Evolutionary conservation across 2,888 invertebrate species (phyloP), one percentile per base, ranked within the genome.

Genomic region (Notodonta dromedarius): DNA sequence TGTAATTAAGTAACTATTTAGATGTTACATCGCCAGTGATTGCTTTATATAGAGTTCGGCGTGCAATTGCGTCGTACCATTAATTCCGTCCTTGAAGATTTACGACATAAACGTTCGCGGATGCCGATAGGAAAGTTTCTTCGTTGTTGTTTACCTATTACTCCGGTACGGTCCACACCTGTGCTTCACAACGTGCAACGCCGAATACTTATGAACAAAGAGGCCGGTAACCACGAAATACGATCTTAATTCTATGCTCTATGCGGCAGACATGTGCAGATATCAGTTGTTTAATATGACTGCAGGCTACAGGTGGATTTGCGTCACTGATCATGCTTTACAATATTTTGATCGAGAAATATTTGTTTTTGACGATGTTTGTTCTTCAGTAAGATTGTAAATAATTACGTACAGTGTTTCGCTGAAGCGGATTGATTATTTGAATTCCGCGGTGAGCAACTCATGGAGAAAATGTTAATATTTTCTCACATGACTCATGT

Each of bases 101-200:
- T 65, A 68, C 40, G 54, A 42, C 51, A 50, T 16, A 59, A 61
- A 14, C 51, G 54, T 58, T 67, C 40, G 46, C 14, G 51, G 50
- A 48, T 42, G 50, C 50, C 56, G 60, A 58, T 65, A 63, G 63
- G 69, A 74, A 67, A 67, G 55, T 67, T 73, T 62, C 32, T 35
- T 58, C 56, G 53, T 55, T 63, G 51, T 62, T 66, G 24, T 24
- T 24, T 24, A 24, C 24, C 24, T 42, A 51, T 61, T 55, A 60
- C 39, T 39, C 56, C 48, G 11, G 32, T 24, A 9, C 50, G 42
- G 32, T 61, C 32, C 46, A 56, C 63, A 73, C 60, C 58, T 63
- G 63, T 44, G 35, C 35, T 52, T 39, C 50, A 48, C 35, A 56
- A 14, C 39, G 46, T 16, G 9, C 55, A 56, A 65, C 59, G 32